These are phyloP conservation scores for Mesochorus sp. DNA, from an alignment of 2,888 invertebrate species.

Conservation along the genomic window DNA sequence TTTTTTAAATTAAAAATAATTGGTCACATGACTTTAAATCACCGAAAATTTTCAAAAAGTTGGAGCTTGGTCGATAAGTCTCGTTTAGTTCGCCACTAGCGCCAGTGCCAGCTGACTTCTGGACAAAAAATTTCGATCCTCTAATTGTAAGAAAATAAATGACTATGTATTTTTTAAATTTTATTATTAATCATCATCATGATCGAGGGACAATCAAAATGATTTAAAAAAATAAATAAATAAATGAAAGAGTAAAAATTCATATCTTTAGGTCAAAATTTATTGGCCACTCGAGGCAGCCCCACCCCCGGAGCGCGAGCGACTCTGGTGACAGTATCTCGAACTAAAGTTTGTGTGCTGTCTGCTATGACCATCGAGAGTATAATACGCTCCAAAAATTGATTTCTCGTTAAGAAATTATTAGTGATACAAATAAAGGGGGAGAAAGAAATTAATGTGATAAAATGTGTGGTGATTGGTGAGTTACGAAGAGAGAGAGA, in stretches of 20 bases:
- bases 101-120: too few relatives aligned
- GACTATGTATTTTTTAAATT: background rate
- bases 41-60: too few relatives aligned
- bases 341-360: conserved; percentile 40
- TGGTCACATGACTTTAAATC: too few relatives aligned
- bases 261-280: background rate
- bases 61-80: too few relatives aligned
- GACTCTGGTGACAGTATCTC: conserved; percentile 45
- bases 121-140: too few relatives aligned
- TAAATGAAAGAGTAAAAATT: conserved; percentile 3
- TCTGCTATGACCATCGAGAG: conserved; percentile 42
- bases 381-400: conserved; percentile 56
- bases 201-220: too few relatives aligned
- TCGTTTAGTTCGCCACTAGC: background rate
- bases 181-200: background rate
- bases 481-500: conserved; percentile 21
- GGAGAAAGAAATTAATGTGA: conserved; percentile 22
- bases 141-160: background rate
- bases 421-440: conserved; percentile 15
- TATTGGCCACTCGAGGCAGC: conserved; percentile 57
- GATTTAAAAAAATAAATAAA: conserved; percentile 11
- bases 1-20: too few relatives aligned
- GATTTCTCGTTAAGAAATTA: conserved; percentile 59
- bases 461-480: conserved; percentile 17
- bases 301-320: too few relatives aligned